Base-by-base conservation (phyloP, 37 sponge, comb jelly and placozoan genomes). In the Chondrosia reniformis region DNA sequence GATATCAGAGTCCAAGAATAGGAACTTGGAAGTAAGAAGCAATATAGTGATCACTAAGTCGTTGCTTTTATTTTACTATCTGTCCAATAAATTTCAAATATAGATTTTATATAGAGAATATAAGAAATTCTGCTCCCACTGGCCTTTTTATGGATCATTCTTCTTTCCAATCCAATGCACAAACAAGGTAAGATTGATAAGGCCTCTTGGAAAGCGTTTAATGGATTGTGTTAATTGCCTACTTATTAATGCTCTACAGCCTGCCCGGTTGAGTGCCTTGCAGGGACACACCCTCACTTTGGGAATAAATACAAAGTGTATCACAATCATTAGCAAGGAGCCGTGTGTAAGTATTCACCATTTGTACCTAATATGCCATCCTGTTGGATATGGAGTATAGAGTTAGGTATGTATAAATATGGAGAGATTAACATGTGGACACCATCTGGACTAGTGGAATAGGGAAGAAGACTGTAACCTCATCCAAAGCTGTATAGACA, bases 61-160 rank as follows among this genome's bases (percentile, higher is more conserved):
- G 15, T 15, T 15, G 15, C 10, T 19, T 49, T 49, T 19, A 10
- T 49, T 49, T 10, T 49, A 19, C 52, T 49, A 49, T n/a, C n/a
- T n/a, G n/a, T n/a, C n/a, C n/a, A n/a, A n/a, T n/a, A n/a, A n/a
- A n/a, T n/a, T n/a, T n/a, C n/a, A n/a, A n/a, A 6, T 55, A 28
- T 56, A 87, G 84, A 55, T 65, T 24, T 75, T 88, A 10, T 55
- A 84, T 15, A 33, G 61, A 37, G 27, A 42, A 28, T 94, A 94
- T 45, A 58, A 91, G 55, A 63, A 87, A 56, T 45, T 81, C 46
- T 94, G 95, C 74, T 79, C 88, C 46, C 81, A 87, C 55, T 94
- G 95, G 95, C 86, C 88, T 10, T 84, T 78, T 72, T 94, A 94
- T 59, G 95, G 95, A 42, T 81, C 95, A 24, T 78, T 75, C 45